phyloP scores from a whole-genome alignment of 2,113 vertebrate species.

The Mugil cephalus region DNA sequence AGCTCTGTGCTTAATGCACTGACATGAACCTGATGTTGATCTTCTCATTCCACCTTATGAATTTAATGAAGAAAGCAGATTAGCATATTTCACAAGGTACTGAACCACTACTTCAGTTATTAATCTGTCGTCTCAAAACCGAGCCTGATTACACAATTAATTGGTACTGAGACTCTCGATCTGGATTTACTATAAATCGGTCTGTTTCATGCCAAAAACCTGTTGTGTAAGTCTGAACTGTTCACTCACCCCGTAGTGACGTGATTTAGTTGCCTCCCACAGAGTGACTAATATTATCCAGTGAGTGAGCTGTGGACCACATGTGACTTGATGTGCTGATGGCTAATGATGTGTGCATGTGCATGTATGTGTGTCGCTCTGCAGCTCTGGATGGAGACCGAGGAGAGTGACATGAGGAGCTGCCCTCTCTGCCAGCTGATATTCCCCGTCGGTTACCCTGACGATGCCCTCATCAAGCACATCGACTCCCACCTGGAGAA shows the following conservation, averaged over 20 bases:
- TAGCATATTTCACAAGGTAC: neutral
- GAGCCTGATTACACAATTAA: no score
- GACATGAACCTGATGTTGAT: neutral
- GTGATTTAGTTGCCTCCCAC: slow-evolving; percentile 37
- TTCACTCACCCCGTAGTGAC: slow-evolving; percentile 23
- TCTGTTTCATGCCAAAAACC: slow-evolving; percentile 5
- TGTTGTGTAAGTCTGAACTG: slow-evolving; percentile 35
- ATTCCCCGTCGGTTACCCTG: slow-evolving; percentile 95
- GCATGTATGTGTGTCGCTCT: slow-evolving; percentile 24
- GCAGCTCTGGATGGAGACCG: slow-evolving; percentile 98
- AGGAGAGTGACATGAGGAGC: slow-evolving; percentile 95
- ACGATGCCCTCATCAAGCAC: slow-evolving; percentile 98
- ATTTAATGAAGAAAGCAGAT: neutral
- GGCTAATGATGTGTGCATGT: slow-evolving; percentile 19
- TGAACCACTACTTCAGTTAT: no score
- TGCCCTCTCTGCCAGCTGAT: slow-evolving; percentile 97
- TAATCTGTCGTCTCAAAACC: no score
- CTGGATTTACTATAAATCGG: slow-evolving; percentile 26
- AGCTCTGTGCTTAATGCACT: neutral
- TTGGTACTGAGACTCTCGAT: neutral
- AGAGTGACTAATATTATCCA: slow-evolving; percentile 45
- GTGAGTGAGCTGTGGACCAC: neutral
- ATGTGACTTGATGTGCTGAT: slow-evolving; percentile 7
- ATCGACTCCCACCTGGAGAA: slow-evolving; percentile 99
- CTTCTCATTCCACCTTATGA: neutral